phyloP scores from a whole-genome alignment of 2,797 vertebrate genomes.

The Meriones psammophilus region DNA sequence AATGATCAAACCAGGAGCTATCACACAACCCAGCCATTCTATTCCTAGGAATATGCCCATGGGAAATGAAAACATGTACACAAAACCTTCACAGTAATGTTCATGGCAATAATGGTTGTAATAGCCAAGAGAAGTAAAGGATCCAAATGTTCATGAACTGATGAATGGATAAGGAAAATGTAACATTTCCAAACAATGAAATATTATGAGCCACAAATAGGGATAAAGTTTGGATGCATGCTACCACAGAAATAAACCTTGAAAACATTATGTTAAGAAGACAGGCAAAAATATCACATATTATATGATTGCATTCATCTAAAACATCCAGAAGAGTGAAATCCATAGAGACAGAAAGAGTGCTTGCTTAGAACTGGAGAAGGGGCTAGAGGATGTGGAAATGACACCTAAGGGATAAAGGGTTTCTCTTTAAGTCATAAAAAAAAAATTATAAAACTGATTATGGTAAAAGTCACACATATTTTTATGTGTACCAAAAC shows the following conservation, averaged over 20 bases:
- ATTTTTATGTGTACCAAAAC: not conserved
- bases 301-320: not conserved
- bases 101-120: not conserved
- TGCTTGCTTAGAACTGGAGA: not conserved
- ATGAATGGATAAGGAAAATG: not conserved
- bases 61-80: slow-evolving; percentile 3
- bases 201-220: not conserved
- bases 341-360: not conserved
- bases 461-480: not conserved
- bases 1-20: slow-evolving; percentile 7
- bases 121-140: not conserved
- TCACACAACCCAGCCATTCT: not conserved
- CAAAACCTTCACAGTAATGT: not conserved
- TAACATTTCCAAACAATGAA: not conserved
- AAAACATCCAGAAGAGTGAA: not conserved
- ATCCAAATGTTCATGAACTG: not conserved
- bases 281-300: not conserved
- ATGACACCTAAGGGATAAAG: not conserved
- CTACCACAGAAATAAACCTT: not conserved
- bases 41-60: not conserved
- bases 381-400: not conserved
- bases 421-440: not conserved
- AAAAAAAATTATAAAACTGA: slow-evolving; percentile 16
- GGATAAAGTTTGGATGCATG: not conserved
- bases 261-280: not conserved